Percentiles rank a stretch among this genome's conserved stretches.
Conservation (phyloP, 2,113 vertebrate genomes). For the Sterrhoptilus dennistouni region DNA sequence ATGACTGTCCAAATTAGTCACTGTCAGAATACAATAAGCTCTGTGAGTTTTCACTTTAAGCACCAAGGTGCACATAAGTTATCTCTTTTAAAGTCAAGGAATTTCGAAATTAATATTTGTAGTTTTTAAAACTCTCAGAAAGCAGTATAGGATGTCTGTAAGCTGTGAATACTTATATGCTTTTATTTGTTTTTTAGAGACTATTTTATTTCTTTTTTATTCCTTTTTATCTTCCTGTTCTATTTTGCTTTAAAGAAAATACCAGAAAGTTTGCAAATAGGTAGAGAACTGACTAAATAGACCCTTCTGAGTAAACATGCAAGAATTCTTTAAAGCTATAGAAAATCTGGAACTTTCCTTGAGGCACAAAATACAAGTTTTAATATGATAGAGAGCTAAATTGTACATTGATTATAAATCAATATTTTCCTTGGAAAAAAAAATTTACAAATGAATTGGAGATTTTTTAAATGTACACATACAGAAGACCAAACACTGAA, state of each 20-base stretch:
- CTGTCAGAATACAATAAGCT: slow-evolving; percentile 11
- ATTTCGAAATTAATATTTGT: neutral
- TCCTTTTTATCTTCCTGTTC: neutral
- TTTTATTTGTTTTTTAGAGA: neutral
- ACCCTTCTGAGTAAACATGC: neutral
- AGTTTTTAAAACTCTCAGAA: neutral
- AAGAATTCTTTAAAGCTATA: neutral
- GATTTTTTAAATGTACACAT: neutral
- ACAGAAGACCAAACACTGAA: neutral
- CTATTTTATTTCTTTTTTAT: neutral
- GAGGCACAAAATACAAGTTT: neutral
- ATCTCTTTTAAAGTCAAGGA: neutral
- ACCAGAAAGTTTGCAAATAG: neutral
- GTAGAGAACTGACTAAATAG: neutral
- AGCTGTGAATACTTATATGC: neutral
- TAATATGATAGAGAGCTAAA: neutral
- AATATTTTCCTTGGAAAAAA: neutral
- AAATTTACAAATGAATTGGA: neutral
- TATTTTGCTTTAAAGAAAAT: neutral
- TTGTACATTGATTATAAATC: neutral
- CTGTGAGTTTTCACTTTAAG: neutral
- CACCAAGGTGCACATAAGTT: neutral
- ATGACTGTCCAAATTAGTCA: slow-evolving; percentile 35
- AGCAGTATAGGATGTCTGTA: neutral
- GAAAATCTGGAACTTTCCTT: neutral